These are phyloP conservation scores for Ivindomyrus marchei DNA, from an alignment of 2,113 vertebrate species.

Conservation along the genomic window DNA sequence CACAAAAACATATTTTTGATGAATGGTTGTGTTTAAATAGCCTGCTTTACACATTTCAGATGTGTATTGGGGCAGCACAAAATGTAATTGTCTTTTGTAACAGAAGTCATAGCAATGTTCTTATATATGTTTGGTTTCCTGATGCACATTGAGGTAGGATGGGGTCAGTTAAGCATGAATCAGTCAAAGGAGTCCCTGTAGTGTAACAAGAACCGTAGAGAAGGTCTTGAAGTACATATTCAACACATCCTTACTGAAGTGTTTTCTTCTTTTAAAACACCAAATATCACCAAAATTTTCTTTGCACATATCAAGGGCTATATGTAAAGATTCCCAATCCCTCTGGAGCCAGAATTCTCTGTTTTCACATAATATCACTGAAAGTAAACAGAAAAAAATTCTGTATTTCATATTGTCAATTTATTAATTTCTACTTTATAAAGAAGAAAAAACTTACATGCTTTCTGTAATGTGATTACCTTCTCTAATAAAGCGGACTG, in stretches of 20 bases:
- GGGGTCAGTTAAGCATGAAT: background rate
- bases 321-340: background rate
- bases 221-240: background rate
- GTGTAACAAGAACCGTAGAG: background rate
- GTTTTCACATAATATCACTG: background rate
- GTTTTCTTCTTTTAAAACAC: background rate
- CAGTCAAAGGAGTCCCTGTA: background rate
- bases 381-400: background rate
- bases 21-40: slow-evolving; percentile 6
- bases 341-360: background rate
- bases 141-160: background rate
- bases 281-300: background rate
- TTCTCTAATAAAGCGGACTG: background rate
- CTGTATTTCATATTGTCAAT: background rate
- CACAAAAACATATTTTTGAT: slow-evolving; percentile 8
- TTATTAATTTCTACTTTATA: background rate
- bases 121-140: background rate
- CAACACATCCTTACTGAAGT: background rate
- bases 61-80: background rate
- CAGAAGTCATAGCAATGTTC: background rate
- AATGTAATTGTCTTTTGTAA: slow-evolving; percentile 8
- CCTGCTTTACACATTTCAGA: background rate
- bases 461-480: background rate
- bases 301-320: background rate
- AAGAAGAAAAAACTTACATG: background rate